A percentile compares a stretch with the other conserved stretches of the same genome.
Conservation (phyloP, 2,888 invertebrate species). For the Epistrophella euchroma region DNA sequence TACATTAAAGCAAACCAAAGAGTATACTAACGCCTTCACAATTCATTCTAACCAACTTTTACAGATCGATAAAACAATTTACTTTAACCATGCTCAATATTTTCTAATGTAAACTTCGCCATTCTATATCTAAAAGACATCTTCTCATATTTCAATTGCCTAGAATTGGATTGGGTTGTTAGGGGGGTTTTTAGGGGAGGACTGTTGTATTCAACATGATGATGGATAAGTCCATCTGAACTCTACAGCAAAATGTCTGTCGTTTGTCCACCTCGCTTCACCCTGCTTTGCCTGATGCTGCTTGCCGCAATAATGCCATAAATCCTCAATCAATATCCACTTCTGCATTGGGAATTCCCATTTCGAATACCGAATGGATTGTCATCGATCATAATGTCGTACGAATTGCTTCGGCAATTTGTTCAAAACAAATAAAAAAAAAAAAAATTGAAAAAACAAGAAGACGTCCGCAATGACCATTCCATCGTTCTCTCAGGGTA, state of each 20-base stretch:
- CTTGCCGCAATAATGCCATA: conserved; percentile 68
- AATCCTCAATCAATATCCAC: conserved; percentile 74
- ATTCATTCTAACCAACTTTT: conserved; percentile 26
- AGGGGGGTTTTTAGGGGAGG: not conserved
- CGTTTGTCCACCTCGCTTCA: conserved; percentile 63
- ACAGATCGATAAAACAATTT: conserved; percentile 46
- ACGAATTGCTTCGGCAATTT: conserved; percentile 76
- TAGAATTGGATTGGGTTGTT: not conserved
- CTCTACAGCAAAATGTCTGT: conserved; percentile 60
- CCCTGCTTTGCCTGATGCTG: conserved; percentile 57
- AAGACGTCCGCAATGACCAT: conserved; percentile 51
- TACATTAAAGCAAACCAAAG: conserved; percentile 25
- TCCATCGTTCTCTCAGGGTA: conserved; percentile 31
- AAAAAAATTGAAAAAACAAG: conserved; percentile 23
- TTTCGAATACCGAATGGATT: conserved; percentile 73
- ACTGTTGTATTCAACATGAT: conserved; percentile 59
- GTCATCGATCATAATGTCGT: conserved; percentile 76
- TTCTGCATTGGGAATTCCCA: conserved; percentile 75
- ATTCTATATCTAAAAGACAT: conserved; percentile 37
- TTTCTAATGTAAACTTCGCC: conserved; percentile 59
- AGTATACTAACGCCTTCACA: conserved; percentile 53
- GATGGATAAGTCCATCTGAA: conserved; percentile 74
- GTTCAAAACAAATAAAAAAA: conserved; percentile 73
- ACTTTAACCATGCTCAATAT: conserved; percentile 53
- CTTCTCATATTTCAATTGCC: conserved; percentile 61